Base-by-base conservation (phyloP, 2,797 vertebrate species). In the Tadarida brasiliensis region DNA sequence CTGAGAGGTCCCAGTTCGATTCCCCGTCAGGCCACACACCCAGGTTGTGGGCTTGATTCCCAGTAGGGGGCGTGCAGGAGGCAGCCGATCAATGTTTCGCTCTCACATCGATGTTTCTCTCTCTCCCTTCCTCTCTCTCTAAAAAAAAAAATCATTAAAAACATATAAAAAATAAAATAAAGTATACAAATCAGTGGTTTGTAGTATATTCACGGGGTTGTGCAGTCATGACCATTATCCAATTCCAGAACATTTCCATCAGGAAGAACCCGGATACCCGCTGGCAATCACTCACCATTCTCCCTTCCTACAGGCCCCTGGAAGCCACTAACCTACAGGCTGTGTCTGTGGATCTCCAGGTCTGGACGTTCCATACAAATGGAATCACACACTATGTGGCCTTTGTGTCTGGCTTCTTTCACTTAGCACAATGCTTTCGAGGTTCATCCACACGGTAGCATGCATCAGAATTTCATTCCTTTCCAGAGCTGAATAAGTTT, bases 171-270 rank as follows among this genome's bases (percentile, higher is more conserved):
- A 44, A 44, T 44, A 44, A 44, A 44, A 44, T 65, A n/a, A 47
- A 35, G 65, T 30, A 0, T 33, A 63, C 11, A 15, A 9, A 26
- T 80, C 71, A 63, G 47, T 35, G 15, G 26, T 61, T 82, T 47
- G 30, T 39, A 11, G 14, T 65, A 19, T 35, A 77, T 30, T 61
- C 17, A 35, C 1, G 0, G 20, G 19, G 26, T 17, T 57, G 9
- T n/a, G 7, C 14, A 12, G 11, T 61, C 26, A 11, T n/a, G 33
- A 26, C n/a, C 39, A 33, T 68, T 49, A 49, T 49, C 49, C 65
- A 87, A 84, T 78, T 82, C 39, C 35, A 77, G 68, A 84, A 68
- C 19, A 24, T 77, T 78, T 30, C 59, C 30, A 59, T 87, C 11
- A 33, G 6, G 44, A 77, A 44, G 44, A 76, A 70, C 6, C n/a